Percentiles rank a stretch among this genome's conserved stretches.
Evolutionary conservation across 2,888 invertebrate species (phyloP).

Genomic region (Synanthedon andrenaeformis): DNA sequence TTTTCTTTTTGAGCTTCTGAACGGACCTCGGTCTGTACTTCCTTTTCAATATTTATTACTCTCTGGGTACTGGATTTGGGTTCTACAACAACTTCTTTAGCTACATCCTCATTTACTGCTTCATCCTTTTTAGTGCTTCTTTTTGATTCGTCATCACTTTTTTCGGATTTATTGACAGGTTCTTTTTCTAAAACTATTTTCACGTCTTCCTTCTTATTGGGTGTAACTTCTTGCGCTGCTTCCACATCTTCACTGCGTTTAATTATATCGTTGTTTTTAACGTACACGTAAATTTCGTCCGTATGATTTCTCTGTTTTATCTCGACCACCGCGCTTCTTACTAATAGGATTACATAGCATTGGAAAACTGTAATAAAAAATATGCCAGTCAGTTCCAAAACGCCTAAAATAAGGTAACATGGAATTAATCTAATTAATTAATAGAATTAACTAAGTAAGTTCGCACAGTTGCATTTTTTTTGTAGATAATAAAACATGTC

Average conservation of each 20-base stretch:
- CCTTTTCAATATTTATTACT: background rate
- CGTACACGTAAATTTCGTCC: constrained; percentile 7
- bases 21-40: background rate
- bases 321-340: constrained; percentile 40
- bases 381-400: background rate
- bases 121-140: background rate
- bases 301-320: constrained; percentile 19
- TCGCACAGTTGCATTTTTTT: too few relatives aligned
- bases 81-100: background rate
- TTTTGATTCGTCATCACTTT: background rate
- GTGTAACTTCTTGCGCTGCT: too few relatives aligned
- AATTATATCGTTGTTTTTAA: constrained; percentile 5
- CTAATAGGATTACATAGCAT: constrained; percentile 33
- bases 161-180: too few relatives aligned
- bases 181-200: too few relatives aligned
- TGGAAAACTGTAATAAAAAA: constrained; percentile 35
- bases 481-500: too few relatives aligned
- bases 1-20: too few relatives aligned
- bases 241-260: background rate
- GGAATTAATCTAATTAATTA: too few relatives aligned
- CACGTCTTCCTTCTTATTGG: too few relatives aligned
- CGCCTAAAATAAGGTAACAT: too few relatives aligned
- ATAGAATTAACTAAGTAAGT: too few relatives aligned
- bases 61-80: background rate
- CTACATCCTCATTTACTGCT: background rate